Base-by-base conservation (phyloP, 35 echinoderm and acorn worm species). In the Antedon bifida region DNA sequence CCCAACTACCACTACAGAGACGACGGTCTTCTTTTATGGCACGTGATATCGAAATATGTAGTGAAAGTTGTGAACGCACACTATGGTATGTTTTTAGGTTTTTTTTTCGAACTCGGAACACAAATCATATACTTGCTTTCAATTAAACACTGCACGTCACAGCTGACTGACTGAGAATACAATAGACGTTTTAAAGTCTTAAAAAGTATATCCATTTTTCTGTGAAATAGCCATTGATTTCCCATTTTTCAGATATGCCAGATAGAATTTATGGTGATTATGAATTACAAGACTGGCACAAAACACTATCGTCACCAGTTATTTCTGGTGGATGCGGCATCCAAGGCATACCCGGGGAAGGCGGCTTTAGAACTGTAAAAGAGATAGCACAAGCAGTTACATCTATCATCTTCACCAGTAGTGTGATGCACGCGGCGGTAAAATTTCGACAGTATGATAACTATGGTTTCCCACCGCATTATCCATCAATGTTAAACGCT, bases 361-460 rank as follows among this genome's bases (percentile, higher is more conserved):
- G 88, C 3, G 79, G 74, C 29, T 90, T 95, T 74, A 30, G 32
- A 33, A 89, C 92, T 21, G 34, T 46, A 30, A 84, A 81, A 33
- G 85, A 95, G 28, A 32, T 95, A 1, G 83, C 73, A 12, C 55
- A 89, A 30, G 83, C 84, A 0, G 30, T 88, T 29, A 92, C 90
- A 14, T 74, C 91, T 34, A 83, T 97, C 23, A 89, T 97, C 30
- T 97, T 89, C 75, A 85, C 85, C 34, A 82, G 94, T 38, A 97
- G 87, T 81, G 90, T 87, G 0, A 79, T 39, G 29, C 94, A 97
- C 51, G 94, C 94, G 0, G 86, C 94, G 1, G 87, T 85, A 0
- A 97, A 92, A 36, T 90, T 90, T 42, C 77, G 77, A n/a, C 94
- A 97, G 87, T 97, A 97, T 77, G 94, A 97, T 78, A 82, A 97